phyloP scores from a whole-genome alignment of 2,888 invertebrate species.

The Amiota mariae region DNA sequence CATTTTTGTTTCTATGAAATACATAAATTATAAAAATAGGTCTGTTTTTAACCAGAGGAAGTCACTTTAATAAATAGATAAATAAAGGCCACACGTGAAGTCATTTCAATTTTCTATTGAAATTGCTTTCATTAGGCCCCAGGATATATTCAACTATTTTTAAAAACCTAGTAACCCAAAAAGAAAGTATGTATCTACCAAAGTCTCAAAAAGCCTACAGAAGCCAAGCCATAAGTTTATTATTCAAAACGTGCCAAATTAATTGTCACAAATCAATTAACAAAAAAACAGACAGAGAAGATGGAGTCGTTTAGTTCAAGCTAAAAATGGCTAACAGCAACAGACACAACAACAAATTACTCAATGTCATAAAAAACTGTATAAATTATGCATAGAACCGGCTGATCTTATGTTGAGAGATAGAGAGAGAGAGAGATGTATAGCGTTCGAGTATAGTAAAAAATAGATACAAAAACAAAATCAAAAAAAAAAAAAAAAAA shows the following conservation, averaged over 20 bases:
- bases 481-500: not conserved
- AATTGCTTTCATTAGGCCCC: too few species aligned
- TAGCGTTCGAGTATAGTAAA: too few species aligned
- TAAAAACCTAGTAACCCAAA: not conserved
- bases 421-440: not conserved
- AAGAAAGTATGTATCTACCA: not conserved
- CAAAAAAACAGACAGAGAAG: not conserved
- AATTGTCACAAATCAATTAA: slow-evolving; percentile 25
- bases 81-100: too few species aligned
- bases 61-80: too few species aligned
- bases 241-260: slow-evolving; percentile 4
- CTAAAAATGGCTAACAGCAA: not conserved
- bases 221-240: not conserved
- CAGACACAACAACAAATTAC: not conserved
- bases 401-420: not conserved
- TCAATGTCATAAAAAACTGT: slow-evolving; percentile 2
- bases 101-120: too few species aligned
- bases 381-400: not conserved
- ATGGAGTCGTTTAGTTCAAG: not conserved
- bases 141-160: too few species aligned
- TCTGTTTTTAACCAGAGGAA: too few species aligned
- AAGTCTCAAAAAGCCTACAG: not conserved
- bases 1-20: too few species aligned
- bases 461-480: not conserved
- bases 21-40: too few species aligned